Evolutionary conservation across 2,113 vertebrate species (phyloP), one percentile per base, ranked within the genome.

Genomic region (Bos javanicus): DNA sequence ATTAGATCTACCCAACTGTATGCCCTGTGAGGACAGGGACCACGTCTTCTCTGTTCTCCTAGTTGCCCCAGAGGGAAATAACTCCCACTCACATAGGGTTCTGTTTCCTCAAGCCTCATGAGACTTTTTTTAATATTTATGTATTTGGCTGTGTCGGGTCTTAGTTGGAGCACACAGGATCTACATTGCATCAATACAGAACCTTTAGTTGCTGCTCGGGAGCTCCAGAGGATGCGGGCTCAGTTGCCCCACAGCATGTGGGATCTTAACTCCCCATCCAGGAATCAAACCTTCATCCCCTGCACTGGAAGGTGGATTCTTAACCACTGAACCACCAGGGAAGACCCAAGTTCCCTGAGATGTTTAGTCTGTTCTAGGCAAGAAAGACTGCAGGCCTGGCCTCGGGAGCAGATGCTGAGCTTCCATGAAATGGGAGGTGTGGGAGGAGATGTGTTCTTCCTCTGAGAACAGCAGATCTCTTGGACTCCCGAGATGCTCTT

Each of bases 381-480:
- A 74, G 26, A 26, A 57, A 67, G 33, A 19, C 33, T 11, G 0
- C 3, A 5, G 39, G 46, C 19, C 57, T 28, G 15, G 14, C n/a
- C 46, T 30, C 54, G 1, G 25, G 56, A 86, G 39, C 33, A 81
- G 64, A 60, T 57, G 36, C 62, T 36, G 67, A 76, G 9, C 56
- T 46, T 17, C 50, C 1, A 2, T 30, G 56, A 82, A 52, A n/a
- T 2, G 4, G 67, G 15, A 74, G 43, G 28, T 76, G 21, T 67
- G 50, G 4, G 64, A 54, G 21, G 59, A 16, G 11, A 15, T 1
- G 0, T 3, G 1, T 60, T 11, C 62, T 87, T 17, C 5, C 25
- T 87, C 26, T 28, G 56, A 43, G 36, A 56, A 36, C 28, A 46
- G 57, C 43, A 10, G 2, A 12, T 26, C 50, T 36, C 33, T 85